Percentiles rank a stretch among this genome's conserved stretches.
Conservation (phyloP, 2,113 vertebrate species). For the Pelecanus crispus region DNA sequence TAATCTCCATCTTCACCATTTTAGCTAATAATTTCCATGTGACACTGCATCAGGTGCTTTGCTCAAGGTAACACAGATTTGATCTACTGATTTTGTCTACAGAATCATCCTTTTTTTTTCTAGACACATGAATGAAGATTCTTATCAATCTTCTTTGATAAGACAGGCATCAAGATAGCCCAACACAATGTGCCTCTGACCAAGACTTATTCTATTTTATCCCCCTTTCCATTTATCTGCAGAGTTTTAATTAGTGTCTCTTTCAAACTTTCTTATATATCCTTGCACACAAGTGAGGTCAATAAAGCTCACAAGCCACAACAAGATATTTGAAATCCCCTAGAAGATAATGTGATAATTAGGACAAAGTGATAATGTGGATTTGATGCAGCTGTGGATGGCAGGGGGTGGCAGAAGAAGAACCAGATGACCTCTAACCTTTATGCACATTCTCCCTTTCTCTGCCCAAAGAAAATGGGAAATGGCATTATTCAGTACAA, state of each 20-base stretch:
- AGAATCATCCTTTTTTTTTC: not conserved
- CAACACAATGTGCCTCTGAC: not conserved
- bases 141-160: conserved; percentile 11
- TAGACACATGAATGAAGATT: not conserved
- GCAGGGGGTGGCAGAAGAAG: not conserved
- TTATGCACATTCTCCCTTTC: not conserved
- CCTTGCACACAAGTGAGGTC: not conserved
- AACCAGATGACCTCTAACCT: not conserved
- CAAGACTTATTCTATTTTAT: not conserved
- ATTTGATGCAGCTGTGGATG: not conserved
- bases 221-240: not conserved
- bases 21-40: conserved; percentile 28
- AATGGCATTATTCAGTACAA: not conserved
- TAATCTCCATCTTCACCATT: not conserved
- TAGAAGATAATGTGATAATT: not conserved
- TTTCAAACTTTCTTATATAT: not conserved
- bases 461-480: not conserved
- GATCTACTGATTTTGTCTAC: not conserved
- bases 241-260: not conserved
- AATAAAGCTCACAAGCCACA: not conserved
- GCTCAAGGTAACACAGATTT: conserved; percentile 25
- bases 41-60: not conserved
- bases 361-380: not conserved
- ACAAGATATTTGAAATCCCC: not conserved
- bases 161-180: not conserved